A percentile compares a stretch with the other conserved stretches of the same genome.
Conservation (phyloP, 2,888 invertebrate species). For the Temnothorax unifasciatus region DNA sequence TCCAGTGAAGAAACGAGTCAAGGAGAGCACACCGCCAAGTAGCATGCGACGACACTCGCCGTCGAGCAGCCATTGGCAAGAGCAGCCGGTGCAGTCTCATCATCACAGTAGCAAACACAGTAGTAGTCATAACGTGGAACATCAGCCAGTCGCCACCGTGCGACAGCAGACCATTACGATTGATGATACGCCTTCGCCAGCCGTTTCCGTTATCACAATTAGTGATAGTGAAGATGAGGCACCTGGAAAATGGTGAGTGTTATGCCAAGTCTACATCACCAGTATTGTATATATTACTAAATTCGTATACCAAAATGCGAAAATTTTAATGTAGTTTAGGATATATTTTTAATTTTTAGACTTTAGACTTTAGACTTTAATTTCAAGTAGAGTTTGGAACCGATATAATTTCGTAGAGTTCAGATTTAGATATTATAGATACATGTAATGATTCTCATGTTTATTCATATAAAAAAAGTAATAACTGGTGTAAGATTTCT, state of each 20-base stretch:
- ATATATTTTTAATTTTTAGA: background rate
- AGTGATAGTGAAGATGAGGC: constrained; percentile 97
- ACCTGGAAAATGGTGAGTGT: constrained; percentile 86
- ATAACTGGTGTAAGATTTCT: background rate
- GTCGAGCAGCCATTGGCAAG: constrained; percentile 86
- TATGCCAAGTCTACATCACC: background rate
- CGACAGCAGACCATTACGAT: constrained; percentile 97
- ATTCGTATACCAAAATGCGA: background rate
- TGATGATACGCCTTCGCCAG: constrained; percentile 97
- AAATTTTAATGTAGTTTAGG: constrained; percentile 12
- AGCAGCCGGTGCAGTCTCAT: constrained; percentile 78
- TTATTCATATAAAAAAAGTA: constrained; percentile 22
- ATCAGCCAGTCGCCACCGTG: constrained; percentile 84
- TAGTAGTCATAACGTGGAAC: constrained; percentile 78
- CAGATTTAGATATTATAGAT: constrained; percentile 8
- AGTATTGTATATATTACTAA: constrained; percentile 9
- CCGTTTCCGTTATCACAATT: constrained; percentile 97
- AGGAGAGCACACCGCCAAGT: constrained; percentile 96
- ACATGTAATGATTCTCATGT: constrained; percentile 8
- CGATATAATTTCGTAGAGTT: constrained; percentile 16
- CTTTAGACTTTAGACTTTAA: background rate
- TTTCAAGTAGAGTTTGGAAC: background rate
- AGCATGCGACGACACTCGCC: constrained; percentile 85
- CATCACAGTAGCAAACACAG: constrained; percentile 79
- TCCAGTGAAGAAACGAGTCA: constrained; percentile 98